phyloP scores from a whole-genome alignment of 1,140 invertebrate species.

The Leptinotarsa defecta region DNA sequence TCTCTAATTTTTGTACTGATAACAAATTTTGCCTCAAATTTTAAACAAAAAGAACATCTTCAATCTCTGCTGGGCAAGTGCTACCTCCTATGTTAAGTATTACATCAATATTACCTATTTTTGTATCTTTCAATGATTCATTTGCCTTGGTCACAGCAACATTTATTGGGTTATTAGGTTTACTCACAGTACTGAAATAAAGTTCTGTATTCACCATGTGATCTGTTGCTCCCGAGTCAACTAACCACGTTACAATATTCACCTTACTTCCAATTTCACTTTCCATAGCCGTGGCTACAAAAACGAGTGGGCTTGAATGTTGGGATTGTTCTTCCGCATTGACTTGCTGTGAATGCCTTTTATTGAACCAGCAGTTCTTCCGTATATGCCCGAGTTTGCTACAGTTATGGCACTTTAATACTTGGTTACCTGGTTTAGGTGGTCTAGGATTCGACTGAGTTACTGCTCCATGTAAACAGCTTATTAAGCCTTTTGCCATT shows the following conservation, averaged over 20 bases:
- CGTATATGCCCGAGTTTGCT: neutral
- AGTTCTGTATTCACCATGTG: neutral
- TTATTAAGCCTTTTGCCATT: neutral
- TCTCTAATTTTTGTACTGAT: neutral
- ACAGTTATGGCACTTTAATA: neutral
- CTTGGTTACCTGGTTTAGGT: no score
- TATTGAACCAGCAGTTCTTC: neutral
- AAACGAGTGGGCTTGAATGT: neutral
- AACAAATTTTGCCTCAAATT: neutral
- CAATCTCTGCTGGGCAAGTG: neutral
- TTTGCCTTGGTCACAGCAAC: neutral
- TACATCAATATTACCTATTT: neutral
- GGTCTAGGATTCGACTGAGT: no score
- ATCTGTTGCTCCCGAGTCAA: constrained; percentile 1
- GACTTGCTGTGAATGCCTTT: neutral
- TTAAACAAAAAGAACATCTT: neutral
- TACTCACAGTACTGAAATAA: neutral
- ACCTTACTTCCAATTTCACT: neutral
- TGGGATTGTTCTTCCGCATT: neutral
- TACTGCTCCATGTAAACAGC: neutral
- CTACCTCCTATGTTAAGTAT: neutral
- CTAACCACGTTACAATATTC: neutral
- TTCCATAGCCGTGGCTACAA: neutral
- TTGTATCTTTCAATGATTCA: neutral
- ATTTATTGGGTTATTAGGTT: neutral